Evolutionary conservation across 2,113 vertebrate genomes (phyloP), one percentile per base, ranked within the genome.

Genomic region (Chloropsis cyanopogon): DNA sequence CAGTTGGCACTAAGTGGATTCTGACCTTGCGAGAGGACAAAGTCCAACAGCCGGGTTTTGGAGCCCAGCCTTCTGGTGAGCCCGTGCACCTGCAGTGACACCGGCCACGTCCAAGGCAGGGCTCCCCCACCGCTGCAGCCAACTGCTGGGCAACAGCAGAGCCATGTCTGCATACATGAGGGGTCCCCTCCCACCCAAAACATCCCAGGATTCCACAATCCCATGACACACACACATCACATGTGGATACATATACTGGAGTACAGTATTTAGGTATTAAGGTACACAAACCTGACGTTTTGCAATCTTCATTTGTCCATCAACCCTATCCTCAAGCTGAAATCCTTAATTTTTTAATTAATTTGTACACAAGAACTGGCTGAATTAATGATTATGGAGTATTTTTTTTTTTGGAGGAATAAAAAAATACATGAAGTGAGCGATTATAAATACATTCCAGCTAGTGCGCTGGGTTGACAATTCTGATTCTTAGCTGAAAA

Each of bases 1-100:
- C 79, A 88, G 53, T 77, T 96, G 96, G 95, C 95, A 96, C 96
- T 97, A 95, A 97, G 82, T 52, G 94, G 95, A 97, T 97, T 97
- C 88, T 79, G 70, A 31, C 59, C 78, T 52, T 78, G 37, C 15
- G 50, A 52, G 70, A 82, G 52, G 69, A 68, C 76, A 75, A 92
- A 91, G 90, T 66, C 70, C 75, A 90, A 42, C 83, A 88, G 92
- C 90, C 85, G 91, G 11, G 79, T 82, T 93, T 63, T 50, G 89
- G 75, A 72, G 65, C 35, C 24, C 41, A 72, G 88, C 59, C 85
- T 76, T 56, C 54, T 1, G 14, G 37, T 9, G 63, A 85, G 94
- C 60, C 88, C 2, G 2, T 24, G 76, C 94, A 96, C 96, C 96
- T 94, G 96, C 93, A 60, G 72, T 1, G 4, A n/a, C 8, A 26